These are phyloP conservation scores for Clarias macrocephalus DNA, from an alignment of 2,113 vertebrate genomes.

Conservation along the genomic window DNA sequence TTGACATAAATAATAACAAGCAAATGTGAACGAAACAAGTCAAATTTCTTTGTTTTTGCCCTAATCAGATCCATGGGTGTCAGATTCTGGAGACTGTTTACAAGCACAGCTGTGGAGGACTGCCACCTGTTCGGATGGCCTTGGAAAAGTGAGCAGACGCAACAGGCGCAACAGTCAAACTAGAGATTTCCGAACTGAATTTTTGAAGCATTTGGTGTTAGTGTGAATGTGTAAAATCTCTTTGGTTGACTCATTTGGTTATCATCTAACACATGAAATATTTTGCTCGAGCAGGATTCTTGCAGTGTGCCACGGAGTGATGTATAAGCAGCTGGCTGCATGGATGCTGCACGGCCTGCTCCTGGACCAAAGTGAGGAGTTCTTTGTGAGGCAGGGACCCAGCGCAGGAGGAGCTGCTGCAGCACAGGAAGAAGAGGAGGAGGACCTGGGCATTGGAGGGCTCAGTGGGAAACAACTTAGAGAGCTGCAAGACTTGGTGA, in stretches of 20 bases:
- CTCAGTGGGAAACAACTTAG: slow-evolving; percentile 92
- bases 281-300: slow-evolving; percentile 79
- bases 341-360: slow-evolving; percentile 98
- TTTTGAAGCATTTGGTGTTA: background rate
- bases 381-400: slow-evolving; percentile 93
- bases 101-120: slow-evolving; percentile 92
- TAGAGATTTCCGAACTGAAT: background rate
- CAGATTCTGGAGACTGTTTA: slow-evolving; percentile 95
- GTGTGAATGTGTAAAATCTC: background rate
- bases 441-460: slow-evolving; percentile 93
- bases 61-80: slow-evolving; percentile 90
- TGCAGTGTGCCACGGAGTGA: slow-evolving; percentile 92
- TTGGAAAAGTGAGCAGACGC: slow-evolving; percentile 90
- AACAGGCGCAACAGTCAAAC: background rate
- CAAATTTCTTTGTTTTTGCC: slow-evolving; percentile 19
- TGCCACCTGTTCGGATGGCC: slow-evolving; percentile 92
- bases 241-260: background rate
- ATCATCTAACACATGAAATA: background rate
- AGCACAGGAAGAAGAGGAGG: slow-evolving; percentile 91
- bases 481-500: slow-evolving; percentile 94
- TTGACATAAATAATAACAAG: background rate
- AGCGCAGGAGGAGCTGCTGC: slow-evolving; percentile 80
- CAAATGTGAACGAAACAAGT: background rate
- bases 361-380: slow-evolving; percentile 94
- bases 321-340: slow-evolving; percentile 98